Percentiles rank a stretch among this genome's conserved stretches.
phyloP scores from a whole-genome alignment of 2,888 invertebrate genomes.

The Fissipunctia ypsillon region DNA sequence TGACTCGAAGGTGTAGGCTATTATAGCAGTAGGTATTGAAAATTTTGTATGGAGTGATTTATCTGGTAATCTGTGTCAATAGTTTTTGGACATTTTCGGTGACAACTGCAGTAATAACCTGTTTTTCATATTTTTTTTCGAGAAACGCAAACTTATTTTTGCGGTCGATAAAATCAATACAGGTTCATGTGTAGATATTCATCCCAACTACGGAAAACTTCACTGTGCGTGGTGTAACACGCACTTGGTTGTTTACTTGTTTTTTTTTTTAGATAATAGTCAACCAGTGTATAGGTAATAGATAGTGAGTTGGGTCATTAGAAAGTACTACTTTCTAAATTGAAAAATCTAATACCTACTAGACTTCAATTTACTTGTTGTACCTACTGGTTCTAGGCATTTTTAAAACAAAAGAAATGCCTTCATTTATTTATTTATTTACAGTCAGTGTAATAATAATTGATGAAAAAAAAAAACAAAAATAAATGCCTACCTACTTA shows the following conservation, averaged over 20 bases:
- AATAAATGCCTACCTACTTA: not conserved
- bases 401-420: not conserved
- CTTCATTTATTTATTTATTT: not conserved
- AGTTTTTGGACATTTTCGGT: too few relatives aligned
- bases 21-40: too few relatives aligned
- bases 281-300: not conserved
- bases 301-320: not conserved
- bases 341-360: not conserved
- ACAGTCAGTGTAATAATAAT: too few relatives aligned
- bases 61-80: too few relatives aligned
- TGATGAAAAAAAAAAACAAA: not conserved
- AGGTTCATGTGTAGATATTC: too few relatives aligned
- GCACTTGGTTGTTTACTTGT: not conserved
- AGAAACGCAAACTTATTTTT: too few relatives aligned
- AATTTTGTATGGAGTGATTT: too few relatives aligned
- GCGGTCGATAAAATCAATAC: too few relatives aligned
- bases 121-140: too few relatives aligned
- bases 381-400: not conserved
- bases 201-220: not conserved
- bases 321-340: not conserved
- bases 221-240: not conserved
- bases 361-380: not conserved
- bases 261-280: not conserved
- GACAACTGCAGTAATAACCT: too few relatives aligned
- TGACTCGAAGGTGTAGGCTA: too few relatives aligned